Evolutionary conservation across 2,888 invertebrate genomes (phyloP), one percentile per base, ranked within the genome.

Genomic region (Trisateles emortualis): DNA sequence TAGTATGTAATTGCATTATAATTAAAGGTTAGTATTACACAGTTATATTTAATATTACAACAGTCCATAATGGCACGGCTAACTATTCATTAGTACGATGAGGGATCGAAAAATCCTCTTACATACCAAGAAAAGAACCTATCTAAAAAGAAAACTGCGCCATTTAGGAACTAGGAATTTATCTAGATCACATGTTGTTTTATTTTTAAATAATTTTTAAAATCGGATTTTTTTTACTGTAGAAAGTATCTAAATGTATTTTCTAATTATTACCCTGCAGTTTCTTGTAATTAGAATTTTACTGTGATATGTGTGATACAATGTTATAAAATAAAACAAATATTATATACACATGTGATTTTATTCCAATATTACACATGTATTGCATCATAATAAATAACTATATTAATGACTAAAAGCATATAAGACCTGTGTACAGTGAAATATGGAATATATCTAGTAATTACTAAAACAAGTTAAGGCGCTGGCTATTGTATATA

Each of bases 331-430:
- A 60, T 63, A 61, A 68, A 67, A 69, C 55, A 54, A 55, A 16
- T 40, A 39, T 33, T 54, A 54, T 32, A 56, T 62, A 59, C 60
- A 70, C 59, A 62, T 64, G 68, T 62, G 52, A 70, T 68, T 72
- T 72, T 72, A 72, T 64, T 72, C 26, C 46, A 70, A 55, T 46
- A 41, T 55, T 61, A 58, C 65, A 68, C 65, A 65, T 69, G 64
- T 59, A 53, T 46, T 52, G 48, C 42, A 57, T 60, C 36, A 54
- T 64, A 75, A 76, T 76, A 74, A 78, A 75, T 77, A 77, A 65
- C 67, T 76, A 78, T 66, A 63, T 64, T 71, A 67, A 61, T 76
- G 72, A 77, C 74, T 72, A 78, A 73, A 74, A 68, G 67, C 68
- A 67, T 62, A 60, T 45, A 59, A 53, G 61, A 64, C 48, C 39